Percentiles rank a stretch among this genome's conserved stretches.
Evolutionary conservation across 2,888 invertebrate species (phyloP).

Genomic region (Vannuccia rotundouncinata): DNA sequence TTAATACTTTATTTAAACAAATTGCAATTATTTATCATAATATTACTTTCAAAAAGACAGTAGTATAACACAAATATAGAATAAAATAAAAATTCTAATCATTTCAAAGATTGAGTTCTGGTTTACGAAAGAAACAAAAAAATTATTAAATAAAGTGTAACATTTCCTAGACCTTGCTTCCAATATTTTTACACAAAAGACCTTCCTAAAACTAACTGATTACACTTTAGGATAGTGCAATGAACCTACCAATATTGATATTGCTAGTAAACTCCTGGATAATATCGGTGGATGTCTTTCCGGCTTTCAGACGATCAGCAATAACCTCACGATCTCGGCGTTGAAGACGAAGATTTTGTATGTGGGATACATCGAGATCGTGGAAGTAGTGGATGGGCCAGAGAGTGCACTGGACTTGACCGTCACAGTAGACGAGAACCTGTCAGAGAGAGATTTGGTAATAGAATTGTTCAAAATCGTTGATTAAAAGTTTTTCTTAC

Average conservation of each 20-base stretch:
- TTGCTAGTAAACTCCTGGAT: neutral
- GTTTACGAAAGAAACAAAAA: neutral
- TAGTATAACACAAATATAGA: no score
- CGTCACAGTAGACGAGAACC: neutral
- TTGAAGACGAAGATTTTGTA: conserved; percentile 2
- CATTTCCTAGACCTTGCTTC: neutral
- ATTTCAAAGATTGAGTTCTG: neutral
- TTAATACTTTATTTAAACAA: no score
- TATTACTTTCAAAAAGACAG: no score
- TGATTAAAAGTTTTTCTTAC: neutral
- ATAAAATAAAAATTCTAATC: no score
- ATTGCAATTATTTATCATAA: no score
- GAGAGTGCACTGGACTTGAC: neutral
- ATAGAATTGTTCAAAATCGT: neutral
- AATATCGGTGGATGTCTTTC: neutral
- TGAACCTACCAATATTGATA: neutral
- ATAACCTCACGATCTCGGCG: neutral
- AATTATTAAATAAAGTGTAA: no score
- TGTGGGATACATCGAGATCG: neutral
- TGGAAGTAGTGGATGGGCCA: conserved; percentile 16
- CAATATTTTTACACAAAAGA: neutral
- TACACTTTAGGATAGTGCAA: no score
- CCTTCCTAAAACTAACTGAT: no score
- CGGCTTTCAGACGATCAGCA: neutral
- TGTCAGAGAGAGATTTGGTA: neutral